Evolutionary conservation across 2,113 vertebrate genomes (phyloP).

Genomic region (Picathartes gymnocephalus): DNA sequence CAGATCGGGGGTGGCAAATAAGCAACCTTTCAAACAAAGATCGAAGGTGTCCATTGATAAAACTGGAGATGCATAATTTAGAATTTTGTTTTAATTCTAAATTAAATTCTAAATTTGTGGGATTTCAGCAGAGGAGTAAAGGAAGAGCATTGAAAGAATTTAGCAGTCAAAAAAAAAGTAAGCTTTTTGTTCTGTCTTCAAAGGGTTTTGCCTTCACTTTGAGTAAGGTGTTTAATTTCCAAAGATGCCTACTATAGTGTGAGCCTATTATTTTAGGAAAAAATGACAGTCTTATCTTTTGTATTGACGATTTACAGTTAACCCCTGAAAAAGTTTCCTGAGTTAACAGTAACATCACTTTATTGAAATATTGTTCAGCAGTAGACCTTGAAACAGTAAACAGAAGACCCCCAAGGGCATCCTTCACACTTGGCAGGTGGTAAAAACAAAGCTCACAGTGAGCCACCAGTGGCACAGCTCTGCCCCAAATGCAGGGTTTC

Average conservation of each 20-base stretch:
- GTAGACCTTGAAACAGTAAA: not conserved
- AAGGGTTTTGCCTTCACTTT: not conserved
- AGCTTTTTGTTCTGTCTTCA: conserved; percentile 3
- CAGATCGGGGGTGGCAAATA: not conserved
- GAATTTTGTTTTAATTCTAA: not conserved
- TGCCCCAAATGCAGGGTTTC: not conserved
- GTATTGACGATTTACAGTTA: not conserved
- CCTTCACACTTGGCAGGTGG: not conserved
- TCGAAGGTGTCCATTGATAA: not conserved
- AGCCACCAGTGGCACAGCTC: not conserved
- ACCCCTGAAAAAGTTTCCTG: not conserved
- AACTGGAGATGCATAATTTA: not conserved
- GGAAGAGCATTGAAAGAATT: not conserved
- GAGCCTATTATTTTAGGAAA: not conserved
- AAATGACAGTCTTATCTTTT: not conserved
- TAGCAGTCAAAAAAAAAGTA: not conserved
- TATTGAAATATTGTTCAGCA: not conserved
- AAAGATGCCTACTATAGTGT: not conserved
- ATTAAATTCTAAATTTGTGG: too few relatives aligned
- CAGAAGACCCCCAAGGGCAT: not conserved
- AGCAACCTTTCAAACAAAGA: conserved; percentile 1
- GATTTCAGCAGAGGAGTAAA: not conserved
- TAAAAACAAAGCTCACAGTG: not conserved
- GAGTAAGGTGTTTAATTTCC: conserved; percentile 22
- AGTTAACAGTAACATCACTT: not conserved